phyloP scores from a whole-genome alignment of 2,797 vertebrate species.

The Sibirionetta formosa region DNA sequence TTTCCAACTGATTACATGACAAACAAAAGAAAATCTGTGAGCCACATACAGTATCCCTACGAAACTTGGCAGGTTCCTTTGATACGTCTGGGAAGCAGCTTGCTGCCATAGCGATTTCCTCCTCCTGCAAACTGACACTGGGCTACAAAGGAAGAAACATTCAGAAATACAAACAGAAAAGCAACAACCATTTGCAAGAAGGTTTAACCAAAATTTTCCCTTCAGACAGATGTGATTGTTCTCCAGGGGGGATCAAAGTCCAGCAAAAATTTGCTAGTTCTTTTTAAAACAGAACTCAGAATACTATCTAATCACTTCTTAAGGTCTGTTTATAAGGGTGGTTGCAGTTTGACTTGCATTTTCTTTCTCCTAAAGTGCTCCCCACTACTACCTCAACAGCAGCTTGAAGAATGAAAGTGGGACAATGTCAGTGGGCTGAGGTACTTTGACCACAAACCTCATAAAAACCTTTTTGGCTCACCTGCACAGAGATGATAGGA shows the following conservation, averaged over 20 bases:
- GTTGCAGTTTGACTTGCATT: background rate
- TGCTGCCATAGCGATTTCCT: slow-evolving; percentile 45
- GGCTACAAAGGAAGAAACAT: slow-evolving; percentile 16
- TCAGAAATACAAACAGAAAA: slow-evolving; percentile 32
- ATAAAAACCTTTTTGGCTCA: background rate
- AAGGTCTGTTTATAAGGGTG: background rate
- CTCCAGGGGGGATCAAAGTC: background rate
- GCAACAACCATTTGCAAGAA: background rate
- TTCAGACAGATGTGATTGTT: background rate
- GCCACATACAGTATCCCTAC: background rate
- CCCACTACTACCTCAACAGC: background rate
- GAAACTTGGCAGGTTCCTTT: slow-evolving; percentile 45
- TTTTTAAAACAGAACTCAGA: background rate
- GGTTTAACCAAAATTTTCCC: slow-evolving; percentile 10
- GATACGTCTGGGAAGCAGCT: slow-evolving; percentile 21
- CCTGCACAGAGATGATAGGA: background rate
- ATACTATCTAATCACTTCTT: background rate
- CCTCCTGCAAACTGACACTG: background rate
- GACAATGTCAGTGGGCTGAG: background rate
- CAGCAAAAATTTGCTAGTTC: background rate
- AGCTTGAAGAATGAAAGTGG: background rate
- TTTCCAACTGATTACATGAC: background rate
- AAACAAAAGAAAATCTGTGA: background rate
- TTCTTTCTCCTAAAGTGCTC: background rate
- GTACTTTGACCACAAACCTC: background rate